Conservation (phyloP, 92 coral and sea anemone species). For the Virgularia gustaviana region DNA sequence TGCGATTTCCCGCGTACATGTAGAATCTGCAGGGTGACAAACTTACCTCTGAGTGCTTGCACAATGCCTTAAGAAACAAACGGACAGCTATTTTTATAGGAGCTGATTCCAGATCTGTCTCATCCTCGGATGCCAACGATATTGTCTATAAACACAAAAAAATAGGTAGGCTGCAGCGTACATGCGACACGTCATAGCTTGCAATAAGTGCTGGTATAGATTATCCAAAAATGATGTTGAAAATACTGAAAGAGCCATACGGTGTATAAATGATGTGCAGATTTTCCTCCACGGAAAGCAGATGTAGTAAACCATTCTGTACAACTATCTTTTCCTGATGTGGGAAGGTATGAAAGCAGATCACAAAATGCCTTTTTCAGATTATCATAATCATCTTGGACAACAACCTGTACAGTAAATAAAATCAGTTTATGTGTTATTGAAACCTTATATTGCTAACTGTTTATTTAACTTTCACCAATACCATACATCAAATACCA, state of each 20-base stretch:
- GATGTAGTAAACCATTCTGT: constrained; percentile 85
- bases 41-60: constrained; percentile 22
- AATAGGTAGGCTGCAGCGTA: not conserved
- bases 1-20: too few relatives aligned
- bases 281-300: constrained; percentile 75
- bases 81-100: not conserved
- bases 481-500: not conserved
- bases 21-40: too few relatives aligned
- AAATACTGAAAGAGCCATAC: constrained; percentile 34
- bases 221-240: not conserved
- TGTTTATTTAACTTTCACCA: too few relatives aligned
- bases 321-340: constrained; percentile 70
- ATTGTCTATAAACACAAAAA: constrained; percentile 11
- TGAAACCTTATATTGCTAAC: not conserved
- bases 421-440: not conserved
- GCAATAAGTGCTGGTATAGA: not conserved
- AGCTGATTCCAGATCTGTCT: not conserved
- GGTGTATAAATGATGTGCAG: constrained; percentile 71
- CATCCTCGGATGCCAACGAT: constrained; percentile 15
- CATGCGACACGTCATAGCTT: not conserved
- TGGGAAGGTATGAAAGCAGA: constrained; percentile 56
- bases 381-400: constrained; percentile 5
- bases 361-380: constrained; percentile 15
- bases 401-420: not conserved
- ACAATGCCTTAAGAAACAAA: constrained; percentile 22